A percentile compares a stretch with the other conserved stretches of the same genome.
Evolutionary conservation across 2,888 invertebrate species (phyloP).

Genomic region (Apomyelois bistriatella): DNA sequence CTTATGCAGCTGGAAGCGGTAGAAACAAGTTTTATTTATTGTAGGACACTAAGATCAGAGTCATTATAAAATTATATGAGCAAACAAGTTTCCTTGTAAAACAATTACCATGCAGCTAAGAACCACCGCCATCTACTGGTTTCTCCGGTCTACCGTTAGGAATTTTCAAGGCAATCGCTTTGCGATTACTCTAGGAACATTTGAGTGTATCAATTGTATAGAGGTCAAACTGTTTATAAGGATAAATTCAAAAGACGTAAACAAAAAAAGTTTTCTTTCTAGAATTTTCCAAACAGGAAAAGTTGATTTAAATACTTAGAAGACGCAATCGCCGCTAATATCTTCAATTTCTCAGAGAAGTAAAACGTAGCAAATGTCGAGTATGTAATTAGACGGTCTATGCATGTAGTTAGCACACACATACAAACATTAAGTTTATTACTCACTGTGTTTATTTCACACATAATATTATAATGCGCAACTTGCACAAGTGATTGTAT

Average conservation of each 20-base stretch:
- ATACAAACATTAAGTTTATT: background rate
- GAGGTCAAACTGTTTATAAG: too few species aligned
- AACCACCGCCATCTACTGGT: constrained; percentile 26
- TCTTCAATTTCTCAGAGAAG: background rate
- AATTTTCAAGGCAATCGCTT: constrained; percentile 3
- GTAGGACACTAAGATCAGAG: background rate
- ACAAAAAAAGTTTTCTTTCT: too few species aligned
- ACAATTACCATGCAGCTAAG: constrained; percentile 27
- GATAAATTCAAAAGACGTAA: too few species aligned
- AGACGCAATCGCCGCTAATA: too few species aligned
- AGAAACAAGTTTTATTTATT: too few species aligned
- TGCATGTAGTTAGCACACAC: background rate
- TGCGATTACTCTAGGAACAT: background rate
- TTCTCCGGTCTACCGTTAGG: constrained; percentile 26
- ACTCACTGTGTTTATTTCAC: background rate
- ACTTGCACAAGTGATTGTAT: constrained; percentile 18
- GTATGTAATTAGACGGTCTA: background rate
- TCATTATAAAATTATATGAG: background rate
- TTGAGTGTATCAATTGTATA: background rate
- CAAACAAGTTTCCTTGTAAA: background rate
- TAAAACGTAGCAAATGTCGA: background rate
- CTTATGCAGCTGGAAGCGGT: too few species aligned
- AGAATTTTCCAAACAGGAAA: too few species aligned
- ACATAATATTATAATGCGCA: background rate
- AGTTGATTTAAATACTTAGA: too few species aligned